Evolutionary conservation across 2,888 invertebrate species (phyloP), one percentile per base, ranked within the genome.

Genomic region (Leptinotarsa peninsularis): DNA sequence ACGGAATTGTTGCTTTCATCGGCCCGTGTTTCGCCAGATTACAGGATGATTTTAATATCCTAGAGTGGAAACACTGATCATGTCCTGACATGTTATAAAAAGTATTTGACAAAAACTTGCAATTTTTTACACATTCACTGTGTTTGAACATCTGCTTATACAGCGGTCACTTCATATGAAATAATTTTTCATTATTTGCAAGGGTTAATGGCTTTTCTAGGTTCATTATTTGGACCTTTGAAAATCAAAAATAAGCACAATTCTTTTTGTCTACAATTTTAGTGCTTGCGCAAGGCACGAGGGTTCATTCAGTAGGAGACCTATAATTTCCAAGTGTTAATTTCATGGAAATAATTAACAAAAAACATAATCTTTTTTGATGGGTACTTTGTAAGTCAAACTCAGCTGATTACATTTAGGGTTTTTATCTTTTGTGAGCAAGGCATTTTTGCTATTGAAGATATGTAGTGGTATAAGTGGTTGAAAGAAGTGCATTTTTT

Each of bases 1-100:
- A 93, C 82, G 94, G 94, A 86, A 94, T 89, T 76, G 94, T 94
- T 75, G 94, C 94, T 87, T 93, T 91, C 92, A 94, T 92, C 81
- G 94, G 94, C 73, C 93, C 94, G 82, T 90, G 90, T 87, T 91
- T 82, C 85, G 88, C 79, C 91, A 91, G 86, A 75, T 91, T 92
- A 85, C 93, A 93, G 76, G 93, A 92, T 0, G 93, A 92, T 89
- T 93, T 93, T 83, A 93, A 91, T 82, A 91, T 91, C 83, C 91
- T 86, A 68, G 84, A 79, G 76, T 87, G 87, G 70, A 86, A 84
- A 78, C 77, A 73, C 75, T 78, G 82, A 56, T 76, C 77, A 73
- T 78, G 77, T 66, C 76, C 77, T 50, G 79, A 79, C 79, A 79
- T 79, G 56, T 74, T 78, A 76, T 68, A 77, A 75, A 77, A 74